Conservation (phyloP, 2,888 invertebrate genomes). For the Chrysolina haemoptera region DNA sequence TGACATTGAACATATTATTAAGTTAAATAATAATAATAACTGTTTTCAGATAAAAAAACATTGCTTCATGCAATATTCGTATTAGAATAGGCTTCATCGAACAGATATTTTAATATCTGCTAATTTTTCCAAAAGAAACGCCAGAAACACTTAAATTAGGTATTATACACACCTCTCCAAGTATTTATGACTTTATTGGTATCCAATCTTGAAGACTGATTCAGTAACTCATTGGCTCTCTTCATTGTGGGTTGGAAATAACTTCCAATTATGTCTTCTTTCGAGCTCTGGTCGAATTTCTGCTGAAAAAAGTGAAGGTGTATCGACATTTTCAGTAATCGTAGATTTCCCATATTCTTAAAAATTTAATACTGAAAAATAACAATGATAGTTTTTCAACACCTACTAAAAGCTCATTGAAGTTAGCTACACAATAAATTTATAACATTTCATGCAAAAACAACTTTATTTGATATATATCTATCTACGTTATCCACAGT, state of each 20-base stretch:
- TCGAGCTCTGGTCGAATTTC: slow-evolving; percentile 44
- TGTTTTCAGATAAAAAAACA: no score
- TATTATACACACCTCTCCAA: slow-evolving; percentile 70
- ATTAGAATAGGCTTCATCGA: no score
- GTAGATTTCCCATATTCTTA: neutral
- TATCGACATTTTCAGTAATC: neutral
- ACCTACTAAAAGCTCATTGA: no score
- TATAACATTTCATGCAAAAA: no score
- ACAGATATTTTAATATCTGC: no score
- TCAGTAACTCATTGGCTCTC: slow-evolving; percentile 75
- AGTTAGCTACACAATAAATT: no score
- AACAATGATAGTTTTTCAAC: no score
- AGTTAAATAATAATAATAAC: no score
- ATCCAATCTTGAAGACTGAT: slow-evolving; percentile 73
- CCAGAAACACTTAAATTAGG: neutral
- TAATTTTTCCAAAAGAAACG: no score
- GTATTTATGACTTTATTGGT: slow-evolving; percentile 71
- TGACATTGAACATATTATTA: no score
- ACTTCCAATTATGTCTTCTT: slow-evolving; percentile 78
- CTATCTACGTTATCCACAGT: neutral
- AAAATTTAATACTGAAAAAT: neutral
- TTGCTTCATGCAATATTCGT: no score
- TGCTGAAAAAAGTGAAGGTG: slow-evolving; percentile 15
- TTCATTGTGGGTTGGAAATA: slow-evolving; percentile 80
- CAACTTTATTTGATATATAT: no score